Base-by-base conservation (phyloP, 1,140 invertebrate species). In the Potamilus streckersoni region DNA sequence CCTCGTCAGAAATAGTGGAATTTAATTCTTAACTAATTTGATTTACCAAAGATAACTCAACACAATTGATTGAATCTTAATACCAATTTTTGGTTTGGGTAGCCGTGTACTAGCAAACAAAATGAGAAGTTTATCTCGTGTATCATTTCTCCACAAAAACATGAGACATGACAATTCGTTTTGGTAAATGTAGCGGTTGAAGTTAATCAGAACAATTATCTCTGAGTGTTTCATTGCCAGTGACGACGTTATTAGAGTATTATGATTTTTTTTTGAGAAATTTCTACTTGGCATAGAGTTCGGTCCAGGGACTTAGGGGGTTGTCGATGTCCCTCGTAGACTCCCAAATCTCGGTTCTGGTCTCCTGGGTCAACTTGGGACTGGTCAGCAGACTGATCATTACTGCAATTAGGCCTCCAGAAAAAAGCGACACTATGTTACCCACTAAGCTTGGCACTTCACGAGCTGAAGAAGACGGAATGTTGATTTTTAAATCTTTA, bases 321-420 rank as follows among this genome's bases (percentile, higher is more conserved):
- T 89, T 91, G 79, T 91, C 90, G 17, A 91, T 91, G 71, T 91
- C 89, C 71, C 90, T 75, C 8, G 90, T 91, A 65, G 82, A 87
- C 71, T 91, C 90, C 90, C 90, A 91, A 0, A 89, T 83, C 64
- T 87, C 87, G 6, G 56, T 58, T 1, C 61, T 68, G 27, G 64
- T 67, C 13, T 71, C 67, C 1, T 65, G 56, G 19, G 77, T 75
- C 38, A 79, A 79, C 13, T 78, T 27, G 27, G 79, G 74, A 55
- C 84, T 84, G 19, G 82, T 86, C 15, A 86, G 20, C 2, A 90
- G 59, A 64, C 84, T 87, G 13, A 89, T 82, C 13, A 87, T 23
- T 2, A 90, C 74, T 16, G 87, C 82, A 56, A 91, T 79, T 16
- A 88, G 17, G 0, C 85, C 88, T 12, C 90, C 89, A 12, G 79